phyloP scores from a whole-genome alignment of 2,888 invertebrate genomes.

The Platycheirus rosarum region DNA sequence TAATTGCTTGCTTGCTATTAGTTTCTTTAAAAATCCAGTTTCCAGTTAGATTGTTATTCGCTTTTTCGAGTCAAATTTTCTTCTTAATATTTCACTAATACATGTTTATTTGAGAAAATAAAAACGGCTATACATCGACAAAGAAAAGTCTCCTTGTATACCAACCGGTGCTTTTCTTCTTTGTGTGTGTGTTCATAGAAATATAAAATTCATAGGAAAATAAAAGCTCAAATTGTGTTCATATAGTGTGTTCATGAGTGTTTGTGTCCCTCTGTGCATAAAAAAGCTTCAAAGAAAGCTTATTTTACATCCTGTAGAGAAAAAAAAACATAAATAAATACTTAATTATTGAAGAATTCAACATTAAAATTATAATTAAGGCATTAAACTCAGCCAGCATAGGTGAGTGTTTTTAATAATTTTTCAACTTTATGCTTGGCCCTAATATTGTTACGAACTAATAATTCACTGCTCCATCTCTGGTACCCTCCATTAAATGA shows the following conservation, averaged over 20 bases:
- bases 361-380: neutral
- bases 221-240: constrained; percentile 28
- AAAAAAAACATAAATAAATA: constrained; percentile 4
- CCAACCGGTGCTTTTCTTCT: constrained; percentile 29
- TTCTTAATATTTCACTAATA: neutral
- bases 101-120: neutral
- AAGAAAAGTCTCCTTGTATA: constrained; percentile 9
- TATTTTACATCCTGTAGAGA: neutral
- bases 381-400: neutral
- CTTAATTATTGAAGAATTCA: neutral
- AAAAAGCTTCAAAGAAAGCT: constrained; percentile 3
- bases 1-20: neutral
- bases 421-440: neutral
- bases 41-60: neutral
- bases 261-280: neutral
- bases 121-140: constrained; percentile 12
- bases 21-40: neutral
- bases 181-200: neutral
- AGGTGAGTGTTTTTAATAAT: constrained; percentile 15
- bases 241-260: neutral
- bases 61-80: neutral
- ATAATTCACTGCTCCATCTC: constrained; percentile 30
- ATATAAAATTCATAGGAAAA: neutral
- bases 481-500: neutral
- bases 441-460: neutral